Base-by-base conservation (phyloP, 1,140 invertebrate species). In the Vanessa tameamea region DNA sequence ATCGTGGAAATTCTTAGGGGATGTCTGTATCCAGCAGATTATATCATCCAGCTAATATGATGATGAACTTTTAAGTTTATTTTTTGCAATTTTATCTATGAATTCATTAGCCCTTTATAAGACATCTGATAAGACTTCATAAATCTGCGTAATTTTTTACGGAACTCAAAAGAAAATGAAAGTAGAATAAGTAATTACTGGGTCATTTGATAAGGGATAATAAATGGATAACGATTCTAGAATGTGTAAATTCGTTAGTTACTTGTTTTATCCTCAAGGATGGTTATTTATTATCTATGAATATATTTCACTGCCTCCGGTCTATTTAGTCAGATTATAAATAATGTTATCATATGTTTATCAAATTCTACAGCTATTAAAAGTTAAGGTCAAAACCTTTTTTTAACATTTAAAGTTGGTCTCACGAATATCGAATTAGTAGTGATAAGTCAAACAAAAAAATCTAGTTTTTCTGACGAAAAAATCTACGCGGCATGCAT, bases 171-270 rank as follows among this genome's bases (percentile, higher is more conserved):
- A 59, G 55, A 59, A 59, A 59, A 59, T 59, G 55, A 59, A 59
- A 20, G 55, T 26, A 11, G 55, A 31, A 59, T 59, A 59, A 59
- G 55, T 23, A 59, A 59, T 59, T 59, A 59, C 55, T 59, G 23
- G 55, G 26, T 53, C 51, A 9, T 59, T 59, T 59, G 55, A 59
- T 59, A 59, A 59, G 23, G 23, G 55, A 59, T 23, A 59, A 59
- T 59, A 26, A 59, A 59, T 59, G 20, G 55, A 9, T 59, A 59
- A 9, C 53, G 26, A 31, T 59, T 59, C 9, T 26, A 59, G 55
- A 59, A 26, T 59, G 23, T 13, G 23, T 12, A 59, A 59, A 59
- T 26, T 59, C 20, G 20, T 26, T 20, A 11, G 55, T 59, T 26
- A 26, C 23, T 26, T 11, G 9, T 59, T 59, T 59, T 31, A 59